A percentile compares a stretch with the other conserved stretches of the same genome.
These are phyloP conservation scores for Seriola quinqueradiata DNA, from an alignment of 2,113 vertebrate species.

Conservation along the genomic window DNA sequence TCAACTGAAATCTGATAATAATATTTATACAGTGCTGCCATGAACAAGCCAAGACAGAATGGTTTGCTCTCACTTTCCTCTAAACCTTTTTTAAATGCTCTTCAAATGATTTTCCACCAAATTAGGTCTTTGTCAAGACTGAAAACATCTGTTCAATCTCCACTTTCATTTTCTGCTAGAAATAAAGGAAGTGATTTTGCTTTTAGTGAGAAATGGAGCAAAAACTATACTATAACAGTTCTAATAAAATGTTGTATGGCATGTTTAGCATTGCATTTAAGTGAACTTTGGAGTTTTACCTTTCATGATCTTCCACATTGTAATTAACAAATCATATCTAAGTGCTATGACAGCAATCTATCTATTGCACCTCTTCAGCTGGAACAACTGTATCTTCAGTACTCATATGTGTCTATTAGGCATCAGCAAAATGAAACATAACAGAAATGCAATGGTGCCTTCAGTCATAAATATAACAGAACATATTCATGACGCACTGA, in stretches of 20 bases:
- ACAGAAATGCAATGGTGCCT: neutral
- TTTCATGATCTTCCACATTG: neutral
- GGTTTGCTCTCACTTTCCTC: neutral
- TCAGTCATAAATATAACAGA: neutral
- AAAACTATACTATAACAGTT: neutral
- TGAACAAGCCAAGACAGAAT: neutral
- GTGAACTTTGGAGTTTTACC: neutral
- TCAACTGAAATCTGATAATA: neutral
- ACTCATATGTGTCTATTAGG: neutral
- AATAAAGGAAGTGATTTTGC: neutral
- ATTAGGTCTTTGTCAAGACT: neutral
- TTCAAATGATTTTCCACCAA: constrained; percentile 5
- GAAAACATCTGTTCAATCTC: neutral
- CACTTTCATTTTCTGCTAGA: neutral
- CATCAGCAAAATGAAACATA: neutral
- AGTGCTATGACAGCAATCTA: neutral
- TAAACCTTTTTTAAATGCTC: neutral
- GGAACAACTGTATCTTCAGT: neutral
- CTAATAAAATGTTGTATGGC: too few relatives aligned
- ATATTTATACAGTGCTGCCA: neutral
- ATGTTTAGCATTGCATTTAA: neutral
- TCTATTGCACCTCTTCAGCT: neutral
- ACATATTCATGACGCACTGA: neutral
- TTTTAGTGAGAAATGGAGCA: neutral
- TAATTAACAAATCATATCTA: neutral